Evolutionary conservation across 1,140 invertebrate genomes (phyloP).

Genomic region (Apolygus lucorum): DNA sequence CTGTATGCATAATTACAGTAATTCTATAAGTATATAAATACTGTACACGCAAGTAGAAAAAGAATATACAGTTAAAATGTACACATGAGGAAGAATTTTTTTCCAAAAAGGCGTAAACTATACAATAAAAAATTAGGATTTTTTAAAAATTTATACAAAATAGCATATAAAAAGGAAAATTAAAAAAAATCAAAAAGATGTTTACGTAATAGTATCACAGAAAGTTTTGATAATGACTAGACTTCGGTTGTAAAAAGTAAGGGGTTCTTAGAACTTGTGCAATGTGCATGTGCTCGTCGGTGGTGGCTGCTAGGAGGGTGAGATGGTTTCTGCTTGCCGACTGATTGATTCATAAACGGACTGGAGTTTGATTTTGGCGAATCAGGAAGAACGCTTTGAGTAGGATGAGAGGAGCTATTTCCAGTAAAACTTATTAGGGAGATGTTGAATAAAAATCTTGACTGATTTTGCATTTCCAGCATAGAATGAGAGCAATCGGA

Average conservation of each 20-base stretch:
- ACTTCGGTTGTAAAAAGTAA: slow-evolving; percentile 27
- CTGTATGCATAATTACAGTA: neutral
- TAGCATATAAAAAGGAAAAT: slow-evolving; percentile 5
- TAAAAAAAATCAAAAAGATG: neutral
- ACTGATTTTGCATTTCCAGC: too few species aligned
- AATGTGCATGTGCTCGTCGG: too few species aligned
- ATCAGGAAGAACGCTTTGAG: too few species aligned
- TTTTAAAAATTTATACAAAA: slow-evolving; percentile 22
- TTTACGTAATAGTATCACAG: slow-evolving; percentile 33
- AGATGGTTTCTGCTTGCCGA: too few species aligned
- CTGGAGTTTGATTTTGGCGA: too few species aligned
- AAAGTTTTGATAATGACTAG: slow-evolving; percentile 33
- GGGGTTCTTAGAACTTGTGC: slow-evolving; percentile 12
- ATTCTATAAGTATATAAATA: slow-evolving; percentile 14
- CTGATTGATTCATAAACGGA: too few species aligned
- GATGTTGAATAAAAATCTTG: too few species aligned
- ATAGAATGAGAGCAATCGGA: too few species aligned
- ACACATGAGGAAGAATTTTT: slow-evolving; percentile 7
- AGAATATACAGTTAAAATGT: slow-evolving; percentile 19
- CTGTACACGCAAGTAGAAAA: slow-evolving; percentile 22
- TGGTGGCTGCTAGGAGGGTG: too few species aligned
- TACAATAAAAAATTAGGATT: slow-evolving; percentile 29
- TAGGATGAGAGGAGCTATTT: too few species aligned
- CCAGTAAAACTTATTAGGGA: too few species aligned
- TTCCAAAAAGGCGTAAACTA: slow-evolving; percentile 7